Evolutionary conservation across 1,140 invertebrate species (phyloP), one percentile per base, ranked within the genome.

Genomic region (Branchinecta lynchi): DNA sequence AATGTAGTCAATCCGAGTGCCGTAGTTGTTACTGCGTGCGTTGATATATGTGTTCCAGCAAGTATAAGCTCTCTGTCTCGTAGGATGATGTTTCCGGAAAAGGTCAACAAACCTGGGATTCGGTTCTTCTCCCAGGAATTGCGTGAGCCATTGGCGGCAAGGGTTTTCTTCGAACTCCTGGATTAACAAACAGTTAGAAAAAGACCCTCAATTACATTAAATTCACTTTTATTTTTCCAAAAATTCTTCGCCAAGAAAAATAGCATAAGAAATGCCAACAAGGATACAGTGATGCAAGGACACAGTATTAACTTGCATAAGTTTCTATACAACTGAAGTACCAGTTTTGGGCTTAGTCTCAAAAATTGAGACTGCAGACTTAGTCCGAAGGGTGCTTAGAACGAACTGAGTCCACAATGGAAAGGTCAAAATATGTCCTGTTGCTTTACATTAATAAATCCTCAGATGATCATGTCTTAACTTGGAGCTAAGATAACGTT

Each of bases 1-100:
- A 45, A 85, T 81, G 73, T 85, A 85, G 74, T 85, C 84, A 32
- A 85, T 79, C 32, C 84, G 73, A 45, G 79, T 78, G 15, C 84
- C 84, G 76, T 80, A 85, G 75, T 85, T 85, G n/a, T 80, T 83
- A 45, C 76, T 70, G 51, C 84, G 73, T 8, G 81, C 80, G 67
- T 78, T 80, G 3, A 78, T 79, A 60, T 73, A 71, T 0, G 80
- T 81, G 70, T 77, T 78, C 84, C 84, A 85, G 73, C 83, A 84
- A 9, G 83, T 83, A 74, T 78, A 85, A 7, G 79, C 79, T 43
- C 80, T 74, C 68, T 74, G 70, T 60, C 76, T 66, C 15, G 75
- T 68, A 17, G 83, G 82, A 74, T 84, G 76, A 44, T 83, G 75
- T 51, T 78, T 73, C 17, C 84, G 77, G 73, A 82, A 85, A 44